Conservation (phyloP, 2,113 vertebrate species). For the Elephantulus edwardii region DNA sequence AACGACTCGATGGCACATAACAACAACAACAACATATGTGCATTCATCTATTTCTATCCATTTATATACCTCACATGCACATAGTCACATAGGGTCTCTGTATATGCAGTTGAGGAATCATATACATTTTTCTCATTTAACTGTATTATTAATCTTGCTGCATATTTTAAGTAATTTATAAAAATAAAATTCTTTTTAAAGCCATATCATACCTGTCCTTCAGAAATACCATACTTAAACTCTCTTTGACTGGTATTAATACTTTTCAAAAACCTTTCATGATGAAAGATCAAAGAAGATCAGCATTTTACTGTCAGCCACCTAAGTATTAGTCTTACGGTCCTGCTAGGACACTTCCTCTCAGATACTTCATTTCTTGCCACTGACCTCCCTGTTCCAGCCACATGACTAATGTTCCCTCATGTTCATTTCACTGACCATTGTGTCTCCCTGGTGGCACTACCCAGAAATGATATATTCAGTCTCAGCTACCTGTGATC, state of each 20-base stretch:
- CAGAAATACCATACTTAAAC: neutral
- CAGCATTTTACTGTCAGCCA: accelerated
- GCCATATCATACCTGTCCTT: neutral
- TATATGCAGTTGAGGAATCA: neutral
- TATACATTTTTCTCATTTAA: neutral
- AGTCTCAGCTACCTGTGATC: neutral
- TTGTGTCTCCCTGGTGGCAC: neutral
- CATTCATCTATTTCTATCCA: neutral
- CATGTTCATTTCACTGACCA: neutral
- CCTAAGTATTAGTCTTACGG: too few relatives aligned
- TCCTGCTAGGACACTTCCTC: too few relatives aligned
- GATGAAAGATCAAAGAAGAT: neutral
- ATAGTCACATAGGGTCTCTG: neutral
- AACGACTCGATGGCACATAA: too few relatives aligned
- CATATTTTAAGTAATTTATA: neutral
- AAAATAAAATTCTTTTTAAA: neutral
- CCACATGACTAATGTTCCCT: neutral
- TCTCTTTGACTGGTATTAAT: neutral
- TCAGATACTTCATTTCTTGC: accelerated
- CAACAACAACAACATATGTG: too few relatives aligned
- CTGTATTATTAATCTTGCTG: neutral
- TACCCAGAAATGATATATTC: too few relatives aligned
- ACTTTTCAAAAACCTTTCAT: neutral
- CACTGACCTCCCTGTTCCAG: too few relatives aligned
- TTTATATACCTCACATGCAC: neutral